A percentile compares a stretch with the other conserved stretches of the same genome.
These are phyloP conservation scores for Myotis findleyi DNA, from an alignment of 2,797 vertebrate species.

Conservation along the genomic window DNA sequence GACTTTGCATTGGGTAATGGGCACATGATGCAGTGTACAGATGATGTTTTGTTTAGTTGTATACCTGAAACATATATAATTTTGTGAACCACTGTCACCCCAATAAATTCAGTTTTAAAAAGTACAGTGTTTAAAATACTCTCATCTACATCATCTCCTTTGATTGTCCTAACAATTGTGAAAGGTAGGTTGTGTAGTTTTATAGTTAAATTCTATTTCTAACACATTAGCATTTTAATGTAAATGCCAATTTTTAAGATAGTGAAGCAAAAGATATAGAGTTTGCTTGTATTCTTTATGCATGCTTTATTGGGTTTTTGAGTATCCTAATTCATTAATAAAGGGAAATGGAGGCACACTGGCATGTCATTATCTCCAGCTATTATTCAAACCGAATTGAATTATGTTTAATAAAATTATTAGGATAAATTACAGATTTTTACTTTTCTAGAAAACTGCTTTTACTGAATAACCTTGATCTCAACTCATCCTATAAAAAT, in stretches of 20 bases:
- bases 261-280: background rate
- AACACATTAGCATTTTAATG: constrained; percentile 57
- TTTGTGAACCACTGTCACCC: too few relatives aligned
- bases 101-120: background rate
- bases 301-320: background rate
- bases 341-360: background rate
- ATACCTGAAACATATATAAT: too few relatives aligned
- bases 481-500: constrained; percentile 5
- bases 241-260: constrained; percentile 55
- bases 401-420: constrained; percentile 33
- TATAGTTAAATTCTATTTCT: constrained; percentile 40
- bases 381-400: constrained; percentile 27
- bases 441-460: constrained; percentile 53
- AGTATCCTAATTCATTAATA: constrained; percentile 3
- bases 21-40: too few relatives aligned
- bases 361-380: background rate
- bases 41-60: too few relatives aligned
- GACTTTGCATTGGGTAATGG: too few relatives aligned
- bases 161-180: background rate
- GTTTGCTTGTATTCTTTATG: background rate
- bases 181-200: constrained; percentile 35
- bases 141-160: constrained; percentile 21
- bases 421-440: constrained; percentile 28
- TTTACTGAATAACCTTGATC: background rate
- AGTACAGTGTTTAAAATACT: background rate